phyloP scores from a whole-genome alignment of 2,888 invertebrate species.

The Drosophila merina region DNA sequence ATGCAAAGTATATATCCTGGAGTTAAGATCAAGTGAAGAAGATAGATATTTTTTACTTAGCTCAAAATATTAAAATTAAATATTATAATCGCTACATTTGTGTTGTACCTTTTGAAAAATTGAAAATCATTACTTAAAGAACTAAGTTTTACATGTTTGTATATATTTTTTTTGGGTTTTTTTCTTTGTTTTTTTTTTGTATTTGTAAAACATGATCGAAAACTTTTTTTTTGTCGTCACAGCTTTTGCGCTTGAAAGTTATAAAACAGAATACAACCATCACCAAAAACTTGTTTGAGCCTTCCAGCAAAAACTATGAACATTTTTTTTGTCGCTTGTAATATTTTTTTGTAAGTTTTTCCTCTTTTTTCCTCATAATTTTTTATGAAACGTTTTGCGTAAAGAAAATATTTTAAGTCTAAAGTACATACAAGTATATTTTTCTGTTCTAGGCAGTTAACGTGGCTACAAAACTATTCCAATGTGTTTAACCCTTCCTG shows the following conservation, averaged over 20 bases:
- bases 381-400: conserved; percentile 32
- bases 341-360: conserved; percentile 22
- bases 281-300: conserved; percentile 52
- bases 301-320: conserved; percentile 50
- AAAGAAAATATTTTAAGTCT: conserved; percentile 59
- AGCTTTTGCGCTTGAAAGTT: conserved; percentile 47
- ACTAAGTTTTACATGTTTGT: conserved; percentile 22
- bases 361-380: conserved; percentile 11
- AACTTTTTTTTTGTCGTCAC: conserved; percentile 43
- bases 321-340: conserved; percentile 16
- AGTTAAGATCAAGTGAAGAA: conserved; percentile 31
- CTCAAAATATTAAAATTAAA: conserved; percentile 20
- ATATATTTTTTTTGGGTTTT: conserved; percentile 12
- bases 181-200: conserved; percentile 19
- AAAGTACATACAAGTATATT: conserved; percentile 63
- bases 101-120: conserved; percentile 46
- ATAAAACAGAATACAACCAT: conserved; percentile 44
- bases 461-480: conserved; percentile 69
- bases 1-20: conserved; percentile 32
- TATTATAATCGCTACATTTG: conserved; percentile 28
- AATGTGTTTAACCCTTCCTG: conserved; percentile 57
- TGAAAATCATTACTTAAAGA: conserved; percentile 47
- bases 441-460: conserved; percentile 79
- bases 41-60: conserved; percentile 30
- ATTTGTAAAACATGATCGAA: conserved; percentile 43